Percentiles rank a stretch among this genome's conserved stretches.
Conservation (phyloP, 2,797 vertebrate genomes). For the Menidia menidia region DNA sequence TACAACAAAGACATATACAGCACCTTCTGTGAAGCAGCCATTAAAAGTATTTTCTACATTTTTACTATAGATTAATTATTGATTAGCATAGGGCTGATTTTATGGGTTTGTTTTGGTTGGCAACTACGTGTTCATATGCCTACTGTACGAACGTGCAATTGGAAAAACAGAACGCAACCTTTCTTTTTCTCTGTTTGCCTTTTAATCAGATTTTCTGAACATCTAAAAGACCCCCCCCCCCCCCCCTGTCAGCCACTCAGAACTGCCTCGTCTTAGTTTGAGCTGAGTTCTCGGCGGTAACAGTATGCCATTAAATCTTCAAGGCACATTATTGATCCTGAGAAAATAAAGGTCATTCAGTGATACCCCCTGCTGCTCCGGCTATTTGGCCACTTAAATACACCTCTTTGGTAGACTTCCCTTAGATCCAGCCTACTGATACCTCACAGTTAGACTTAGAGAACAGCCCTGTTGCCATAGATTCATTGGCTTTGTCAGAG, state of each 20-base stretch:
- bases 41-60: background rate
- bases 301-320: conserved; percentile 63
- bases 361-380: conserved; percentile 46
- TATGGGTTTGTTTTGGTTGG: background rate
- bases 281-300: conserved; percentile 14
- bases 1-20: background rate
- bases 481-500: conserved; percentile 45
- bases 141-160: background rate
- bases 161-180: background rate
- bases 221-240: background rate
- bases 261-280: conserved; percentile 7
- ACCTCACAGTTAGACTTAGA: conserved; percentile 33
- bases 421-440: conserved; percentile 25
- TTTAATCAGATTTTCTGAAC: background rate
- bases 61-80: background rate
- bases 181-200: background rate
- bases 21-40: background rate
- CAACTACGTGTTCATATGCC: background rate
- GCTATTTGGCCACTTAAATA: conserved; percentile 47
- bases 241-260: background rate
- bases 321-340: conserved; percentile 58
- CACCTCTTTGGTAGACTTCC: conserved; percentile 35
- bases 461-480: conserved; percentile 17
- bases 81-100: background rate
- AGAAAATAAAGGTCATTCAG: conserved; percentile 65